A percentile compares a stretch with the other conserved stretches of the same genome.
Conservation (phyloP, 2,797 vertebrate species). For the Harpagifer antarcticus region DNA sequence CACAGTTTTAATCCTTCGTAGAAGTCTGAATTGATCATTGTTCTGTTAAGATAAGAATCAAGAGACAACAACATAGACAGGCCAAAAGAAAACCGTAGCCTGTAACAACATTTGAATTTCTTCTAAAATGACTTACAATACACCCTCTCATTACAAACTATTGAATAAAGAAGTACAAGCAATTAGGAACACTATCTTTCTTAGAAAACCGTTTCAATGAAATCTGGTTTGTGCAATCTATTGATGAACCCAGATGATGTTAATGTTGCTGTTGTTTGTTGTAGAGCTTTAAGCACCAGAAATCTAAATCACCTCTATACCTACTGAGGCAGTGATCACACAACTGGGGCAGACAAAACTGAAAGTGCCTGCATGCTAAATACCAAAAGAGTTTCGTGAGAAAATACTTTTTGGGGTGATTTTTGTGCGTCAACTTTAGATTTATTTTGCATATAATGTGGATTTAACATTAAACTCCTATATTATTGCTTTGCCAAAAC, state of each 20-base stretch:
- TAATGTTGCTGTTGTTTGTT: neutral
- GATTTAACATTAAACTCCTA: neutral
- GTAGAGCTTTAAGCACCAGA: neutral
- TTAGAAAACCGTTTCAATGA: slow-evolving; percentile 1
- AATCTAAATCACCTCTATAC: slow-evolving; percentile 19
- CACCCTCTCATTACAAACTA: neutral
- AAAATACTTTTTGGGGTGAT: neutral
- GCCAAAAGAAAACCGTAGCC: too few species aligned
- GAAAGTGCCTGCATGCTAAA: slow-evolving; percentile 20
- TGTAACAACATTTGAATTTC: too few species aligned
- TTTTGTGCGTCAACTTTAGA: slow-evolving; percentile 13
- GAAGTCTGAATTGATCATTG: too few species aligned
- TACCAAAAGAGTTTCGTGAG: neutral
- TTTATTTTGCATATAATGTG: slow-evolving; percentile 4
- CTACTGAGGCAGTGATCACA: neutral
- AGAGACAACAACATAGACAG: too few species aligned
- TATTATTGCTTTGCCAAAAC: neutral
- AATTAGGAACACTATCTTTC: slow-evolving; percentile 1
- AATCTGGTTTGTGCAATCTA: neutral
- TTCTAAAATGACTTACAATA: too few species aligned
- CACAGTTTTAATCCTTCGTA: neutral
- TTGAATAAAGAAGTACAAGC: slow-evolving; percentile 22
- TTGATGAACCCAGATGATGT: neutral
- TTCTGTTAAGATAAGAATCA: too few species aligned
- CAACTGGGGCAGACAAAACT: slow-evolving; percentile 23